Evolutionary conservation across 2,888 invertebrate genomes (phyloP).

Genomic region (Eucera pruinosa): DNA sequence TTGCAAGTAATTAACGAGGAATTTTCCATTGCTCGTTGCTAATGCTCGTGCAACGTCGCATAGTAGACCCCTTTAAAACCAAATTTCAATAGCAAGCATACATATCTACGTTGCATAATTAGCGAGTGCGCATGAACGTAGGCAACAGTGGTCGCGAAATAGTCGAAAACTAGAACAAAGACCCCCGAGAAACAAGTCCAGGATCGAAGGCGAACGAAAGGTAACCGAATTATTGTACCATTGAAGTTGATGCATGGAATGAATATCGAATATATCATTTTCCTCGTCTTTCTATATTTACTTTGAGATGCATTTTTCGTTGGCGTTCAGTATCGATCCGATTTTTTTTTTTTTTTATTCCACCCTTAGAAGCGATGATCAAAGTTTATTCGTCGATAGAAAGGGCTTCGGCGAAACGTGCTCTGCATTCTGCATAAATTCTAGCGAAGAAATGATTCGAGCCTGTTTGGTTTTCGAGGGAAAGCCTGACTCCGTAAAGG

Average conservation of each 20-base stretch:
- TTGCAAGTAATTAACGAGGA: neutral
- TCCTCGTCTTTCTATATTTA: conserved; percentile 3
- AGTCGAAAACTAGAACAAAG: conserved; percentile 40
- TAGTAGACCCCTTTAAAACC: neutral
- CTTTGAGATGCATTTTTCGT: conserved; percentile 28
- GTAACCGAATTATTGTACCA: conserved; percentile 43
- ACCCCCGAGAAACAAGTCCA: conserved; percentile 8
- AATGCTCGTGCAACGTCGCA: neutral
- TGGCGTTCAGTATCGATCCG: neutral
- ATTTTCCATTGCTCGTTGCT: neutral
- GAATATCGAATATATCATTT: conserved; percentile 13
- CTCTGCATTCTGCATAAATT: conserved; percentile 43
- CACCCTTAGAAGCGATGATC: conserved; percentile 1
- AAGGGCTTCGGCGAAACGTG: conserved; percentile 30
- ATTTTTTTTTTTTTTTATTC: neutral
- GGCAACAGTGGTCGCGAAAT: conserved; percentile 17
- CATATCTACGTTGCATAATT: conserved; percentile 15
- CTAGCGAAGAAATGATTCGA: conserved; percentile 28
- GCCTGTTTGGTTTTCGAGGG: conserved; percentile 20
- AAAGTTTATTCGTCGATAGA: neutral
- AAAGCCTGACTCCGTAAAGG: conserved; percentile 37
- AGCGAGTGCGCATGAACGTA: conserved; percentile 37
- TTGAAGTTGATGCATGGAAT: conserved; percentile 54
- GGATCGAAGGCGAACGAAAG: conserved; percentile 26
- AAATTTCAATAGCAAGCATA: neutral